Percentiles rank a stretch among this genome's conserved stretches.
Evolutionary conservation across 2,888 invertebrate species (phyloP).

Genomic region (Lamellibrachia satsuma): DNA sequence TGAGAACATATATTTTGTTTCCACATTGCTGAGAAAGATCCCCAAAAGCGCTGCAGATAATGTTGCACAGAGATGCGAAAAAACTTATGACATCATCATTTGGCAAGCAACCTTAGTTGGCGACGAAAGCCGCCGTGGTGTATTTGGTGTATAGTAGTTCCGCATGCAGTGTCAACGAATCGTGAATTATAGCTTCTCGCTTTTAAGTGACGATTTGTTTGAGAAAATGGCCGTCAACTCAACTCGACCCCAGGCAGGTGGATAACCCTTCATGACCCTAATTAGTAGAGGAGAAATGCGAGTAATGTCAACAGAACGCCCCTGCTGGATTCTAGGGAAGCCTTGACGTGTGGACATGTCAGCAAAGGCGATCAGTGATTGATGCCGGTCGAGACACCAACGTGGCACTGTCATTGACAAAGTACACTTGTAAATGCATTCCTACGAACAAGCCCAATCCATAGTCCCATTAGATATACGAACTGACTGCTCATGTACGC

Average conservation of each 20-base stretch:
- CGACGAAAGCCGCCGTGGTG: no score
- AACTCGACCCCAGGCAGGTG: background rate
- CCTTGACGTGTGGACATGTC: background rate
- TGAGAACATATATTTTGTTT: no score
- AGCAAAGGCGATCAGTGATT: background rate
- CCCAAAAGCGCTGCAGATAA: no score
- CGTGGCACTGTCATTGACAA: background rate
- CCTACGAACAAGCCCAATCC: background rate
- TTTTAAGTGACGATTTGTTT: background rate
- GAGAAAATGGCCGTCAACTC: background rate
- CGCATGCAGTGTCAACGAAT: no score
- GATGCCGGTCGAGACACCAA: background rate
- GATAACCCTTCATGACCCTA: background rate
- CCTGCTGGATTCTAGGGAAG: background rate
- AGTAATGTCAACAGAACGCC: background rate
- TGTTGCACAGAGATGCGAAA: no score
- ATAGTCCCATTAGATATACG: background rate
- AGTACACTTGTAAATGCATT: no score
- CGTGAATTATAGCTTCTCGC: no score
- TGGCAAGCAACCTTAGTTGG: no score
- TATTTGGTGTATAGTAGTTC: no score
- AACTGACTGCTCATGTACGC: background rate
- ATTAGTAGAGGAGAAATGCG: background rate
- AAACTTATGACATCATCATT: no score
- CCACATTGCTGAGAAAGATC: no score